A percentile compares a stretch with the other conserved stretches of the same genome.
These are phyloP conservation scores for Eclectus roratus DNA, from an alignment of 2,113 vertebrate genomes.

Conservation along the genomic window DNA sequence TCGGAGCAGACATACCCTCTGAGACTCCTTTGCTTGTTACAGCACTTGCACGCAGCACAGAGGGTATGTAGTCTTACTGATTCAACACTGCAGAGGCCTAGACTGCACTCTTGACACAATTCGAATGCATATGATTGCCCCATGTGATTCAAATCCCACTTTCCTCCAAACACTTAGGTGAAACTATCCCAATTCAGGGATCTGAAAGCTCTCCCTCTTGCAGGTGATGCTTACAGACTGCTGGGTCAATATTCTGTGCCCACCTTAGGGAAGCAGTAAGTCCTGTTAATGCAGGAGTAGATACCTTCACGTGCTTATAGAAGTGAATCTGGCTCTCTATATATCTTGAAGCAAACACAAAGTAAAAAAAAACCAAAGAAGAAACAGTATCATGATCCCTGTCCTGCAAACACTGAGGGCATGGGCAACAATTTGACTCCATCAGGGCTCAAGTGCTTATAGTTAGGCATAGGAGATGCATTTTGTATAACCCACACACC, in stretches of 20 bases:
- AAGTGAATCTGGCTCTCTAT: not conserved
- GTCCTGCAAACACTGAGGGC: not conserved
- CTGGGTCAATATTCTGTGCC: not conserved
- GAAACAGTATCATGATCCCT: not conserved
- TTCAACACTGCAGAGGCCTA: not conserved
- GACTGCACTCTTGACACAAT: not conserved
- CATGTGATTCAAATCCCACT: not conserved
- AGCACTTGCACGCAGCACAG: not conserved
- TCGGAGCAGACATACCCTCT: not conserved
- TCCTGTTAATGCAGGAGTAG: not conserved
- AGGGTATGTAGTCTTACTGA: not conserved
- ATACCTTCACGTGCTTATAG: not conserved
- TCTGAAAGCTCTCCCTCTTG: not conserved
- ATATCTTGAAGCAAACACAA: not conserved
- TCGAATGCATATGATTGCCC: not conserved
- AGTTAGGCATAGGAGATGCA: not conserved
- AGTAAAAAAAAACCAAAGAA: not conserved
- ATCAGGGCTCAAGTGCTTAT: not conserved
- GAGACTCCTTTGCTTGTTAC: not conserved
- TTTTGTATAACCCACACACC: not conserved
- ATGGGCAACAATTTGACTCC: not conserved
- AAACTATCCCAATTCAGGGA: not conserved
- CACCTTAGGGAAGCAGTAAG: not conserved
- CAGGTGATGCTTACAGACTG: not conserved
- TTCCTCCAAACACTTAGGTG: not conserved